Conservation (phyloP, 92 coral and sea anemone genomes). For the Pocillopora meandrina region DNA sequence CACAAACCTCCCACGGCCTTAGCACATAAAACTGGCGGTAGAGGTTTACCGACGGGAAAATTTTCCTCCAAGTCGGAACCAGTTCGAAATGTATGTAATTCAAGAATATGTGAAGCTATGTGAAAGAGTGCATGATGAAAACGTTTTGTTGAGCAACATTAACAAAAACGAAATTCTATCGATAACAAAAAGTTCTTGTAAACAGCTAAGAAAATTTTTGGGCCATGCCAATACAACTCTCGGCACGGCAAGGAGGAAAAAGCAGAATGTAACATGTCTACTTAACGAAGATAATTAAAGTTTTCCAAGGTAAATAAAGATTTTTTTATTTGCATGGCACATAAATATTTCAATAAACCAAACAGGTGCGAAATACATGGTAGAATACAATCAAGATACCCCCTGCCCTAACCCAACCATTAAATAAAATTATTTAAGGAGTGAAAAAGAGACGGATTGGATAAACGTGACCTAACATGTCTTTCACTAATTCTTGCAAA, state of each 20-base stretch:
- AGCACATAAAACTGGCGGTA: too few species aligned
- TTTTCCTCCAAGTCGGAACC: too few species aligned
- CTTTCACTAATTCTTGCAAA: too few species aligned
- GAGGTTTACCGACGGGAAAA: neutral
- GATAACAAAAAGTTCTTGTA: neutral
- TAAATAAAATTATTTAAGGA: too few species aligned
- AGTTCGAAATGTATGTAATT: neutral
- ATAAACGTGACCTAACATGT: too few species aligned
- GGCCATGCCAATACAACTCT: neutral
- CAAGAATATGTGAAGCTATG: too few species aligned
- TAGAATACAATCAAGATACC: too few species aligned
- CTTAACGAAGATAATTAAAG: constrained; percentile 8
- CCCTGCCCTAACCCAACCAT: too few species aligned
- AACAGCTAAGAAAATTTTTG: constrained; percentile 25
- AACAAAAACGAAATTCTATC: neutral
- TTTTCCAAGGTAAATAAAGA: constrained; percentile 5
- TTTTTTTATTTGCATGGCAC: neutral
- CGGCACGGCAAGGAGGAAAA: neutral
- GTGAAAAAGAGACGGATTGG: too few species aligned
- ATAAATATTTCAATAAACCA: neutral
- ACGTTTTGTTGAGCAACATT: neutral
- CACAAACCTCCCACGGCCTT: too few species aligned
- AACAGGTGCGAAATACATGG: neutral
- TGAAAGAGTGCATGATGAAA: neutral
- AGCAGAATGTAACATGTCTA: neutral